Evolutionary conservation across 2,888 invertebrate species (phyloP).

Genomic region (Monoplex corrugatus): DNA sequence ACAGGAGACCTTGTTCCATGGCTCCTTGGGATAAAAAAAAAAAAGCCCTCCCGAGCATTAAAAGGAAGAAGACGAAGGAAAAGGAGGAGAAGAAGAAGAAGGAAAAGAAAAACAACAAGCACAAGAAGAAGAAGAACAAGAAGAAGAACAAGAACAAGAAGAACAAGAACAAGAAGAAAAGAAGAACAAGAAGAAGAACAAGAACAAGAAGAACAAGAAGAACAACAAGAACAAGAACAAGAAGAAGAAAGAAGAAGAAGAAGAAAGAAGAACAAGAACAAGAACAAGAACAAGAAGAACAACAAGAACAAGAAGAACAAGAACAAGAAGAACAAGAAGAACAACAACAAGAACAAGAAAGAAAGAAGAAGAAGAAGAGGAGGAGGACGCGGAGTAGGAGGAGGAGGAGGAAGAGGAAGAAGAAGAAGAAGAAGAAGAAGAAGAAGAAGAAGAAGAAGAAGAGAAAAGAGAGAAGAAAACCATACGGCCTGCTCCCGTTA

Average conservation of each 20-base stretch:
- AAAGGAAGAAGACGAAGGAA: too few species aligned
- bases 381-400: neutral
- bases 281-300: neutral
- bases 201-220: neutral
- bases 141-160: constrained; percentile 15
- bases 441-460: neutral
- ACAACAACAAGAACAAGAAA: neutral
- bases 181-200: neutral
- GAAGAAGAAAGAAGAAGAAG: neutral
- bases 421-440: neutral
- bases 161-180: neutral
- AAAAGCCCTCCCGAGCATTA: too few species aligned
- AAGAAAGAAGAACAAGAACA: neutral
- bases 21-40: too few species aligned
- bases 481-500: too few species aligned
- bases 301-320: too few species aligned
- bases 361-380: neutral
- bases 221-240: neutral
- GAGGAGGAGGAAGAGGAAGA: neutral
- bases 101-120: too few species aligned
- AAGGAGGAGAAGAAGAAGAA: too few species aligned
- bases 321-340: neutral
- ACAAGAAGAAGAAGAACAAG: neutral
- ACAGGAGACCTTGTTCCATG: too few species aligned
- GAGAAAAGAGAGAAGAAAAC: too few species aligned